Conservation (phyloP, 2,888 invertebrate species). For the Mesoligia furuncula region DNA sequence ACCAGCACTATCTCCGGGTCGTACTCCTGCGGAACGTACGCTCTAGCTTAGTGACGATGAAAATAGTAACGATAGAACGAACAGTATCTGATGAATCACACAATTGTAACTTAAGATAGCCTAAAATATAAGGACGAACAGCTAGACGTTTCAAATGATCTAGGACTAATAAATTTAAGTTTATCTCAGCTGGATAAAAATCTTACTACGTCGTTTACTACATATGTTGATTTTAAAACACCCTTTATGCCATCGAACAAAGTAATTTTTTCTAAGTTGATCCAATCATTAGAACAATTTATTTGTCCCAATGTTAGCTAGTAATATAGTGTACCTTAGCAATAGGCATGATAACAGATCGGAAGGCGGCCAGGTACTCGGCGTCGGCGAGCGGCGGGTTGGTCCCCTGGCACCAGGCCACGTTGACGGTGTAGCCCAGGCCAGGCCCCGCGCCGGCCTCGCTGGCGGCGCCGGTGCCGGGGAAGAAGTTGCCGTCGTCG, state of each 20-base stretch:
- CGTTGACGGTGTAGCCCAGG: conserved; percentile 98
- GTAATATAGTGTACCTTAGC: conserved; percentile 89
- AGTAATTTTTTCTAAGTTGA: not conserved
- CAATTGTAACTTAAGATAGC: not conserved
- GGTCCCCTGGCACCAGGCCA: conserved; percentile 98
- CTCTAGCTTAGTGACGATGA: accelerated
- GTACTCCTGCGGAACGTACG: conserved; percentile 91
- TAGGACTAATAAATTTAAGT: not conserved
- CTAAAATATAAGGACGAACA: not conserved
- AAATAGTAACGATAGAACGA: not conserved
- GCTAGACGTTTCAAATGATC: not conserved
- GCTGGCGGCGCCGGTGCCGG: conserved; percentile 98
- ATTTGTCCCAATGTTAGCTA: not conserved
- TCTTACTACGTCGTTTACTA: not conserved
- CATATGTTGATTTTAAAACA: not conserved
- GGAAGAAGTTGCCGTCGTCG: conserved; percentile 99
- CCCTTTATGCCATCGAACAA: not conserved
- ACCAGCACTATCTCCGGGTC: conserved; percentile 98
- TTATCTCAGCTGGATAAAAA: not conserved
- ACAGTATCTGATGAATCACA: not conserved
- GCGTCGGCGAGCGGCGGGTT: conserved; percentile 98
- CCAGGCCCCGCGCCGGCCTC: conserved; percentile 98
- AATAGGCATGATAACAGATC: conserved; percentile 98
- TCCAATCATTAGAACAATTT: too few species aligned
- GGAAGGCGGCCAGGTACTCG: conserved; percentile 99